A percentile compares a stretch with the other conserved stretches of the same genome.
phyloP scores from a whole-genome alignment of 2,888 invertebrate genomes.

The Scaptomyza caliginosa region DNA sequence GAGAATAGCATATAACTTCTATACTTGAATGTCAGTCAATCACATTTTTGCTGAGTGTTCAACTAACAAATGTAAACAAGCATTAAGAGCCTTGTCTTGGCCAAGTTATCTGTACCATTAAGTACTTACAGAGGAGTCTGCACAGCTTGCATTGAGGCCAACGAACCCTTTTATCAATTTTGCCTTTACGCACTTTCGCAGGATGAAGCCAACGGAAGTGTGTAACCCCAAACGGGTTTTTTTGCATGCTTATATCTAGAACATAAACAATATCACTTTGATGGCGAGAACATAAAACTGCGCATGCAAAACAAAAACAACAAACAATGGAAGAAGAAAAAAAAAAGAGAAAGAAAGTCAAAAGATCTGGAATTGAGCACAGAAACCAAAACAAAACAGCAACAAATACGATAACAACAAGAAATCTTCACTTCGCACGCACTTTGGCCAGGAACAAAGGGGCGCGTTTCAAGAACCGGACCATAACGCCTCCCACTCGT shows the following conservation, averaged over 20 bases:
- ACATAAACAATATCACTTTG: constrained; percentile 59
- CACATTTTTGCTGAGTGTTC: neutral
- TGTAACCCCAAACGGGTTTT: constrained; percentile 53
- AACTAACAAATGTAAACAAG: constrained; percentile 9
- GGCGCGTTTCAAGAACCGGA: constrained; percentile 70
- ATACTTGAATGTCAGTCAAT: neutral
- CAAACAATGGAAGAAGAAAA: constrained; percentile 8
- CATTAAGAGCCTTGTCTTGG: constrained; percentile 42
- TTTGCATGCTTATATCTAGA: constrained; percentile 60
- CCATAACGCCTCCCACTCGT: constrained; percentile 51
- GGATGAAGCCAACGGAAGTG: constrained; percentile 49
- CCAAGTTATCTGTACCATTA: constrained; percentile 32
- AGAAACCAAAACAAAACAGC: constrained; percentile 24
- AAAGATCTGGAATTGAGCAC: constrained; percentile 72
- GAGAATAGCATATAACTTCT: neutral
- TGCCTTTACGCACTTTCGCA: constrained; percentile 28
- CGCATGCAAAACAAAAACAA: constrained; percentile 19
- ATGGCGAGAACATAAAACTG: constrained; percentile 14
- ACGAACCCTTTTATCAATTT: constrained; percentile 22
- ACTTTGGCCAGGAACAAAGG: constrained; percentile 77
- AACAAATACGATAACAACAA: constrained; percentile 34
- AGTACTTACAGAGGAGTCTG: neutral
- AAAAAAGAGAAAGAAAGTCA: constrained; percentile 69
- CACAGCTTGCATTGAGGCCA: constrained; percentile 12
- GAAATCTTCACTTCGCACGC: constrained; percentile 52